Evolutionary conservation across 2,113 vertebrate genomes (phyloP).

Genomic region (Dicaeum eximium): DNA sequence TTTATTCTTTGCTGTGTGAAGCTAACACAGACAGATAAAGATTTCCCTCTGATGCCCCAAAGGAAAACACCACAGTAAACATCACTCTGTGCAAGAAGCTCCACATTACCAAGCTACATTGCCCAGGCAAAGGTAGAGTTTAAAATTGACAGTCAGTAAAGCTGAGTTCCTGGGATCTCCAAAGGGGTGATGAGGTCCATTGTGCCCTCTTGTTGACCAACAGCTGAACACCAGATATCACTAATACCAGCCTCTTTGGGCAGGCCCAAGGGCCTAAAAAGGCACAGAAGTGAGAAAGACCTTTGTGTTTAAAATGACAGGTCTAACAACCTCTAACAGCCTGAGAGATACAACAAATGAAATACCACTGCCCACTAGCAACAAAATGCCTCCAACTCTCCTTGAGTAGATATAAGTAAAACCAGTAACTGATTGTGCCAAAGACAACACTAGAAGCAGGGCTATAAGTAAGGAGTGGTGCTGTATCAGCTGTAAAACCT

Average conservation of each 20-base stretch:
- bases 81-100: not conserved
- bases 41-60: not conserved
- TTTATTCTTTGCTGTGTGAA: not conserved
- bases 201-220: not conserved
- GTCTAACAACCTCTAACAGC: not conserved
- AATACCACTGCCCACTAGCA: not conserved
- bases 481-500: not conserved
- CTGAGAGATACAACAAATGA: not conserved
- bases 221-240: not conserved
- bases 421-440: not conserved
- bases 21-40: not conserved
- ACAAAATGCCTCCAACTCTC: not conserved
- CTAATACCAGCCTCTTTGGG: not conserved
- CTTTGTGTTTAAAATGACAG: not conserved
- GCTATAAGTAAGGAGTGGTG: not conserved
- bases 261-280: not conserved
- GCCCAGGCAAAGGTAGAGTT: not conserved
- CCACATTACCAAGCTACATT: not conserved
- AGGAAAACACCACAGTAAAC: not conserved
- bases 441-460: not conserved
- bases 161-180: not conserved
- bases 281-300: not conserved
- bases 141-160: not conserved
- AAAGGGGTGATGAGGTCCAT: not conserved
- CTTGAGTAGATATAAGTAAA: not conserved